Evolutionary conservation across 2,113 vertebrate species (phyloP), one percentile per base, ranked within the genome.

Genomic region (Nesoenas mayeri): DNA sequence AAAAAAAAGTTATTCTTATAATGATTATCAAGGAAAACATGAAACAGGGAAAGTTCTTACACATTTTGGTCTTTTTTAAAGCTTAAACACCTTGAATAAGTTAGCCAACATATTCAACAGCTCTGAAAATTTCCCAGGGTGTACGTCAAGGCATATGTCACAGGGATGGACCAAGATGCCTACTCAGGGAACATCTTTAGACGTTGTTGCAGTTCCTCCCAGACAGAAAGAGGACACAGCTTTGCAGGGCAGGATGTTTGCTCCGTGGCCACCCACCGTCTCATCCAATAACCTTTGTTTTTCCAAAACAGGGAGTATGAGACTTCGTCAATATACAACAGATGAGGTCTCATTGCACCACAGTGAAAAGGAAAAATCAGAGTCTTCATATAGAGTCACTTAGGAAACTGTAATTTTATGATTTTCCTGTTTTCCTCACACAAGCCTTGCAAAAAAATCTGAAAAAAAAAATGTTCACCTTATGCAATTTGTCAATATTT

Each of bases 121-220:
- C 38, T 75, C 38, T 66, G 56, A 64, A 91, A 78, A 42, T 17
- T n/a, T 78, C 31, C 20, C 10, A 6, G 6, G 4, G 11, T 2
- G 1, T 36, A 83, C n/a, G 18, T 50, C 79, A n/a, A 60, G 15
- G 28, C 2, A 15, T 19, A 42, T 0, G 6, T 28, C 71, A 74
- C 6, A 22, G 25, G 6, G 16, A 42, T 22, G 15, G 0, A 0
- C 34, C 47, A 62, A 7, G n/a, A 32, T 19, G 21, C 3, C 16
- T 28, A 1, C 15, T 62, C 3, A 0, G 31, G 40, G n/a, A 62
- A 25, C 29, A n/a, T 29, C 22, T 26, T 54, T 79, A 17, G 6
- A 12, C 5, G 58, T 11, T 51, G 29, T 47, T n/a, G 29, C 12
- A 38, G 28, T 70, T 93, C 54, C 29, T 88, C 19, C 3, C 16